Percentiles rank a stretch among this genome's conserved stretches.
Conservation (phyloP, 2,113 vertebrate genomes). For the Camelus bactrianus region DNA sequence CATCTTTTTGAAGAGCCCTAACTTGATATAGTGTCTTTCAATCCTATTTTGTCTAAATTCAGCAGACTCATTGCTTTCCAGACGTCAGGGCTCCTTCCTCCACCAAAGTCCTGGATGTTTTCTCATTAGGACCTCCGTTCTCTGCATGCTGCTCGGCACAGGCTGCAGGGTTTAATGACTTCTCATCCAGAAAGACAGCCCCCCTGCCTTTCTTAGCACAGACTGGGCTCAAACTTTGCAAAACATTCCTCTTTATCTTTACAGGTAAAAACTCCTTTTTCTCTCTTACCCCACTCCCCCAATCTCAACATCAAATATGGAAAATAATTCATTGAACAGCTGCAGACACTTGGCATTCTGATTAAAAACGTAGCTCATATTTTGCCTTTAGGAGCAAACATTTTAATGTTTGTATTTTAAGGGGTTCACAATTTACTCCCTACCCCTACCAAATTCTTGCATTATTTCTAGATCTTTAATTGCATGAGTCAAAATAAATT, state of each 20-base stretch:
- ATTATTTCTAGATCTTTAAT: slow-evolving; percentile 22
- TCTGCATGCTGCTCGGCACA: not conserved
- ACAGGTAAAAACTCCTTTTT: not conserved
- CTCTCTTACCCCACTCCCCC: not conserved
- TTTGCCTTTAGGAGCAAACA: not conserved
- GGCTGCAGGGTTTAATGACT: not conserved
- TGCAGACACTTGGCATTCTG: not conserved
- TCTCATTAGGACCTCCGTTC: not conserved
- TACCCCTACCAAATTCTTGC: not conserved
- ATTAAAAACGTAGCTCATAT: not conserved
- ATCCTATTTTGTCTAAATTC: slow-evolving; percentile 10
- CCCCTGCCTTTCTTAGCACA: not conserved
- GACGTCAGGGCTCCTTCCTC: not conserved
- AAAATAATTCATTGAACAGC: not conserved
- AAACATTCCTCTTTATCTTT: not conserved
- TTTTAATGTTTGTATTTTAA: not conserved
- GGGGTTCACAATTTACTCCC: not conserved
- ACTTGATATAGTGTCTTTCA: not conserved
- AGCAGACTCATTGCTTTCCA: not conserved
- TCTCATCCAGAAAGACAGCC: not conserved
- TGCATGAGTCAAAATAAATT: not conserved
- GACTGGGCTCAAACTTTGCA: not conserved
- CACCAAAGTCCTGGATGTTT: not conserved
- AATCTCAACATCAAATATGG: not conserved
- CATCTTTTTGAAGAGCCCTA: not conserved